Percentiles rank a stretch among this genome's conserved stretches.
Evolutionary conservation across 2,888 invertebrate species (phyloP).

Genomic region (Cephus runcator): DNA sequence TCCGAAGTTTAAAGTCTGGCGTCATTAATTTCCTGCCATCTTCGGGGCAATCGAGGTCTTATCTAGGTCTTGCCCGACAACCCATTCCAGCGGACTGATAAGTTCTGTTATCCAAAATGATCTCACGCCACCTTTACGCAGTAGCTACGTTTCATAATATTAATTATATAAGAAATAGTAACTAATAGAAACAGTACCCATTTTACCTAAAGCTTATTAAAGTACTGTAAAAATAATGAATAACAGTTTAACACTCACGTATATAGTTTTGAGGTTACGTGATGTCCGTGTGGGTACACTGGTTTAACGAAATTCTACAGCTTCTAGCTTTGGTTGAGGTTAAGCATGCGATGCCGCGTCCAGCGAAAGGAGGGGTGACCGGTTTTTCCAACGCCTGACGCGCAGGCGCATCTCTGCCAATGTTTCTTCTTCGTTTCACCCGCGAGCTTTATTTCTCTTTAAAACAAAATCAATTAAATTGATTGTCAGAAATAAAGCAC

Average conservation of each 20-base stretch:
- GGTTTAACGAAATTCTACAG: not conserved
- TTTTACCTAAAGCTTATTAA: not conserved
- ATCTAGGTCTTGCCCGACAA: constrained; percentile 26
- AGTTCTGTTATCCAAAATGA: not conserved
- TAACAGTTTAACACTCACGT: not conserved
- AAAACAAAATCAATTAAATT: constrained; percentile 4
- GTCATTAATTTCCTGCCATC: constrained; percentile 34
- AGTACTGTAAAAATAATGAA: not conserved
- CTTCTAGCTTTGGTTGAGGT: not conserved
- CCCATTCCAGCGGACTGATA: constrained; percentile 1
- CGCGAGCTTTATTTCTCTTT: constrained; percentile 5
- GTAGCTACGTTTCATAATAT: not conserved
- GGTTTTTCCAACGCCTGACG: not conserved
- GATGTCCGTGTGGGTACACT: not conserved
- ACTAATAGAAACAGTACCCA: not conserved
- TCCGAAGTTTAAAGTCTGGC: not conserved
- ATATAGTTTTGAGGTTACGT: not conserved
- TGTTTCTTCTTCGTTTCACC: not conserved
- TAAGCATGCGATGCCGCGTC: not conserved
- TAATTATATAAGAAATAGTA: not conserved
- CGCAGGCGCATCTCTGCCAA: not conserved
- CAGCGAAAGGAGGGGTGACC: not conserved
- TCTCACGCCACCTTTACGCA: not conserved
- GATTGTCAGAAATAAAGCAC: not conserved
- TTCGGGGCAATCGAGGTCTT: constrained; percentile 30